Conservation (phyloP, 2,113 vertebrate genomes). For the Tenrec ecaudatus region DNA sequence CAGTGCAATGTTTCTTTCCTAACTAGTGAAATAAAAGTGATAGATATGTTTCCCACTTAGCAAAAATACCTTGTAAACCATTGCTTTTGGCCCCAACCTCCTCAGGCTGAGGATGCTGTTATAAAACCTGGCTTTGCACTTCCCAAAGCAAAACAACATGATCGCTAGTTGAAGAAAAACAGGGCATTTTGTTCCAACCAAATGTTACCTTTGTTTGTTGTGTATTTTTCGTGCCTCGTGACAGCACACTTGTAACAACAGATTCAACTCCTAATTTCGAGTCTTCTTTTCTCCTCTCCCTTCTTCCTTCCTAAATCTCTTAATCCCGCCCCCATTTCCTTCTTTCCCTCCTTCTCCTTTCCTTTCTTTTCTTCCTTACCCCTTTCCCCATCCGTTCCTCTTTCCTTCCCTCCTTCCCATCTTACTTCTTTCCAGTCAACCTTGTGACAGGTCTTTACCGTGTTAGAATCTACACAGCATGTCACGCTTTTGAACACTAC, state of each 20-base stretch:
- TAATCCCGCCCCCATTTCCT: background rate
- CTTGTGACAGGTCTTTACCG: too few species aligned
- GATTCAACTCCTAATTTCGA: background rate
- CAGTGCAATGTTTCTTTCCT: background rate
- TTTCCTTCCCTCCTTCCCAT: too few species aligned
- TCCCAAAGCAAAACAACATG: constrained; percentile 23
- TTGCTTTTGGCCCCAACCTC: background rate
- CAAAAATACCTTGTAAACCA: background rate
- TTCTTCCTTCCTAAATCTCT: background rate
- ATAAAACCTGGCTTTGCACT: constrained; percentile 7
- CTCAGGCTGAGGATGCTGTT: background rate
- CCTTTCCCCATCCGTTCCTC: too few species aligned
- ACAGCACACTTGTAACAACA: background rate
- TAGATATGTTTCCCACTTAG: background rate
- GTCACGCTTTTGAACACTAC: too few species aligned
- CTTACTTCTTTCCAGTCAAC: background rate
- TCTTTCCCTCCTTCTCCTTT: background rate
- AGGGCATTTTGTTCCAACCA: constrained; percentile 24
- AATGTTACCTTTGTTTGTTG: background rate
- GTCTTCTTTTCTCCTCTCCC: background rate
- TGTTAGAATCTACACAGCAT: background rate
- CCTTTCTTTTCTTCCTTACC: too few species aligned
- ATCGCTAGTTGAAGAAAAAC: background rate
- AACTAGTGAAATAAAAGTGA: background rate
- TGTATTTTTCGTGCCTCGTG: background rate